Conservation (phyloP, 2,113 vertebrate species). For the Melospiza melodia region DNA sequence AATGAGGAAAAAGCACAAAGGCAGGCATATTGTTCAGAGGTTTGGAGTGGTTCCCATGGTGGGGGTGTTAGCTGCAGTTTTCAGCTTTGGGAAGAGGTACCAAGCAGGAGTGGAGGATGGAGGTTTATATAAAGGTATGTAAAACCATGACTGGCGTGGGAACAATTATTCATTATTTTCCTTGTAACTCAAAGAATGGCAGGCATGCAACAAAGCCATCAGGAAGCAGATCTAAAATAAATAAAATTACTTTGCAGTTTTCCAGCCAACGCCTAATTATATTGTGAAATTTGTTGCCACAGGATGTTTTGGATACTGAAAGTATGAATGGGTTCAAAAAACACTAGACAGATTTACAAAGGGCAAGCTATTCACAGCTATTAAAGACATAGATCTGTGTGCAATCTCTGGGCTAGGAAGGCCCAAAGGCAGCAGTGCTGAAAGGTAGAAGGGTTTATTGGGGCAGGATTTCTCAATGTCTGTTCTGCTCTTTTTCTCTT, state of each 20-base stretch:
- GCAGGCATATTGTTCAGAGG: not conserved
- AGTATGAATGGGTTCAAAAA: conserved; percentile 59
- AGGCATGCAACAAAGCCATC: not conserved
- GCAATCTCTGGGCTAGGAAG: not conserved
- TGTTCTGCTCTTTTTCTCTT: not conserved
- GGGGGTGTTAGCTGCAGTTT: not conserved
- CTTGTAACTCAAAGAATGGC: not conserved
- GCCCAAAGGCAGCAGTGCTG: conserved; percentile 40
- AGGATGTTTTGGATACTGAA: conserved; percentile 66
- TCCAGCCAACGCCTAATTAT: conserved; percentile 57
- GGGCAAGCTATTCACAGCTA: not conserved
- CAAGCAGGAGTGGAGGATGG: not conserved
- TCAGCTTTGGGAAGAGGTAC: conserved; percentile 3
- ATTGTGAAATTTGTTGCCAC: conserved; percentile 68
- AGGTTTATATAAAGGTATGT: conserved; percentile 39
- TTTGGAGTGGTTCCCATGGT: not conserved
- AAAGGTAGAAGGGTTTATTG: not conserved
- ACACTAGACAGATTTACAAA: conserved; percentile 32
- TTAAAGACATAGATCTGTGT: not conserved
- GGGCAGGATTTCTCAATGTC: conserved; percentile 37
- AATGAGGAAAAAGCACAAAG: not conserved
- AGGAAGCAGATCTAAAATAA: conserved; percentile 69
- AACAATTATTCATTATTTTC: not conserved
- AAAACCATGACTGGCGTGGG: not conserved
- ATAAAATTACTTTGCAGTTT: conserved; percentile 59